A percentile compares a stretch with the other conserved stretches of the same genome.
phyloP scores from a whole-genome alignment of 2,113 vertebrate genomes.

The Ceyx cyanopectus region DNA sequence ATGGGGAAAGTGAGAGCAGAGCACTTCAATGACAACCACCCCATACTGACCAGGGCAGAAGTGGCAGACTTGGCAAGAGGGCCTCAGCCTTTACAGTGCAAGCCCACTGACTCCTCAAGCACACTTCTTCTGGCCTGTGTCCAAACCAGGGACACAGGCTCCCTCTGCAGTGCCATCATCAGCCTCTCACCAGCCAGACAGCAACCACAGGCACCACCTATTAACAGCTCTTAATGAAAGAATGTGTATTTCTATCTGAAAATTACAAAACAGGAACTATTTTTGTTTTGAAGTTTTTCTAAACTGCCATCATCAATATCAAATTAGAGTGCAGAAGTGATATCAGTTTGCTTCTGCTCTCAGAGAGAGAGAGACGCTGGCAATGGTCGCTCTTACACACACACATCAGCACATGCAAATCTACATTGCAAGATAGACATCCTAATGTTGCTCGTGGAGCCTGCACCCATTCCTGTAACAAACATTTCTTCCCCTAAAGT shows the following conservation, averaged over 20 bases:
- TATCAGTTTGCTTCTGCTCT: neutral
- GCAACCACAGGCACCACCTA: neutral
- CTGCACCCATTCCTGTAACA: neutral
- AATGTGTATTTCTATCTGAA: neutral
- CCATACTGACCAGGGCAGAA: neutral
- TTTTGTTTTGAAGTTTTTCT: neutral
- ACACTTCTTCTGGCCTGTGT: neutral
- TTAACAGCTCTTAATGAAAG: neutral
- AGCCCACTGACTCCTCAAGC: constrained; percentile 15
- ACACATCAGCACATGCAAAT: neutral
- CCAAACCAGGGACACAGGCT: neutral
- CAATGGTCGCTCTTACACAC: neutral
- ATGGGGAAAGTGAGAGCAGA: neutral
- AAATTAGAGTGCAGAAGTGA: neutral
- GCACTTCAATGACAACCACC: neutral
- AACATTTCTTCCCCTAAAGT: neutral
- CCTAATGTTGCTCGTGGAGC: neutral
- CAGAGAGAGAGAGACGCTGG: neutral
- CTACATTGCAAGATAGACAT: neutral
- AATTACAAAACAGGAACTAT: neutral
- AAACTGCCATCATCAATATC: neutral
- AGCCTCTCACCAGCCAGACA: neutral
- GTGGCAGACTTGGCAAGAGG: constrained; percentile 53
- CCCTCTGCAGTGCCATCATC: neutral
- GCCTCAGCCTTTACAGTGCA: constrained; percentile 1